Evolutionary conservation across 2,888 invertebrate species (phyloP).

Genomic region (Phorcus lineatus): DNA sequence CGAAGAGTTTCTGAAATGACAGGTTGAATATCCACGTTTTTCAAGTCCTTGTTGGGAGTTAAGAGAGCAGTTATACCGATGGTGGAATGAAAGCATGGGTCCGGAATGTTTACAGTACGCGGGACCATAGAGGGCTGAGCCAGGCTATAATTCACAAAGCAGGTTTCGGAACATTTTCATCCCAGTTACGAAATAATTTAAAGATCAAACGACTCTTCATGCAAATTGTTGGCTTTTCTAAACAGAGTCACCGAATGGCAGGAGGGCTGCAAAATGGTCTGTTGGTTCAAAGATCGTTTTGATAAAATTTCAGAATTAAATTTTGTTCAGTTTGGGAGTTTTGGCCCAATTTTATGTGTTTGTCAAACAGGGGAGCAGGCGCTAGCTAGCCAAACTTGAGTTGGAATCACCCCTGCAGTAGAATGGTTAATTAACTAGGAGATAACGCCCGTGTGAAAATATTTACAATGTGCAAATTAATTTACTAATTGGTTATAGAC

Average conservation of each 20-base stretch:
- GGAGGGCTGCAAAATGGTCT: neutral
- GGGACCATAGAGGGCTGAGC: neutral
- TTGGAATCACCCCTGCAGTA: neutral
- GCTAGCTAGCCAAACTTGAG: neutral
- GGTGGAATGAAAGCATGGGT: neutral
- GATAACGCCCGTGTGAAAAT: neutral
- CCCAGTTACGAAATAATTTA: conserved; percentile 5
- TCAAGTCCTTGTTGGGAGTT: neutral
- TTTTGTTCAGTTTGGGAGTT: neutral
- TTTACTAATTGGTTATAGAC: conserved; percentile 20
- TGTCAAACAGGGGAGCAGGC: neutral
- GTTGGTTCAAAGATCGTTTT: neutral
- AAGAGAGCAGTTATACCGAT: neutral
- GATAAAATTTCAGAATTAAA: neutral
- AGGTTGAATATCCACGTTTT: neutral
- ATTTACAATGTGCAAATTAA: conserved; percentile 23
- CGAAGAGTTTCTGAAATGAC: neutral
- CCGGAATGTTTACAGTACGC: neutral
- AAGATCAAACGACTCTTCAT: conserved; percentile 10
- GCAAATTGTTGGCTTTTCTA: conserved; percentile 1
- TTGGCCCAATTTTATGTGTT: conserved; percentile 9
- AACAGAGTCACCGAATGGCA: neutral
- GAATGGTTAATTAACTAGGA: conserved; percentile 10
- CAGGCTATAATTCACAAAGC: conserved; percentile 10
- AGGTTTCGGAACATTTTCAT: conserved; percentile 8